Evolutionary conservation across 1,140 invertebrate species (phyloP).

Genomic region (Apis cerana): DNA sequence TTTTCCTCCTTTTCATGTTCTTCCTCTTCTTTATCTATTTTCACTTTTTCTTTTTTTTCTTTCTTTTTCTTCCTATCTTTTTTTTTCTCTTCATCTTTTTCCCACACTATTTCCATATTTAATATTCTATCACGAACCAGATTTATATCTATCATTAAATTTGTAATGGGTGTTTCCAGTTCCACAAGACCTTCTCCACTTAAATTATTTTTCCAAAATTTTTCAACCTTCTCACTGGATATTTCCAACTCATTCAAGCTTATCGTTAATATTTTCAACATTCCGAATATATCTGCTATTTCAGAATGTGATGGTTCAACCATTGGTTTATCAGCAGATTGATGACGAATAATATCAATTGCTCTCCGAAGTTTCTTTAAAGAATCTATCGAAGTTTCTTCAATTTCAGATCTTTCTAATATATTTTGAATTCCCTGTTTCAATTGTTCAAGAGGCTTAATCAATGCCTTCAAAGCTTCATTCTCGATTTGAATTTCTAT

Average conservation of each 20-base stretch:
- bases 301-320: conserved; percentile 19
- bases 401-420: conserved; percentile 1
- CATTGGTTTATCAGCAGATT: conserved; percentile 49
- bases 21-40: conserved; percentile 50
- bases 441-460: conserved; percentile 33
- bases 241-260: conserved; percentile 33
- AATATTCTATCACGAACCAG: conserved; percentile 27
- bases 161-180: conserved; percentile 40
- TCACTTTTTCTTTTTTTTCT: conserved; percentile 33
- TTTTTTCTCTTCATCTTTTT: conserved; percentile 42
- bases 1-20: conserved; percentile 55
- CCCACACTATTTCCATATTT: conserved; percentile 5
- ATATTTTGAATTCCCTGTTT: conserved; percentile 35
- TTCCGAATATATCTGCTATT: not conserved
- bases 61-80: conserved; percentile 45
- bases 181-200: conserved; percentile 30
- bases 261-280: conserved; percentile 24
- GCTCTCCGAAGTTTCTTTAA: conserved; percentile 31
- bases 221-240: conserved; percentile 22
- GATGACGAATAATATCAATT: conserved; percentile 27
- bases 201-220: conserved; percentile 34
- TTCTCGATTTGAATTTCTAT: conserved; percentile 45
- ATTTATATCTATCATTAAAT: conserved; percentile 21
- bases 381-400: not conserved
- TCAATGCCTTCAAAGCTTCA: conserved; percentile 39